phyloP scores from a whole-genome alignment of 1,140 invertebrate genomes.

The Copidosoma floridanum region DNA sequence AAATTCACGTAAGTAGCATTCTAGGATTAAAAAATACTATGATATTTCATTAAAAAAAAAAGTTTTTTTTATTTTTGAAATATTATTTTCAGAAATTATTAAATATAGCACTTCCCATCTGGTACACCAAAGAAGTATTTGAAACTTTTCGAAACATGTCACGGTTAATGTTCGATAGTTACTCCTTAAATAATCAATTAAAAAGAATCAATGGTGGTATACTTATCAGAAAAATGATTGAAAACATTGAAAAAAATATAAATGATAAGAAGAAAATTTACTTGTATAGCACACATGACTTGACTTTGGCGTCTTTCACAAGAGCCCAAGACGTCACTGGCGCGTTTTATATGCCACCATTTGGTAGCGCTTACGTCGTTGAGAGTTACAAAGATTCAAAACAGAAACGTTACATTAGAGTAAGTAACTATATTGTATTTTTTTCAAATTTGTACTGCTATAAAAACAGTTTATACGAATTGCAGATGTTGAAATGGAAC shows the following conservation, averaged over 20 bases:
- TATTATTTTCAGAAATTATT: neutral
- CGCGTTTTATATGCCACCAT: neutral
- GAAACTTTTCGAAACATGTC: too few species aligned
- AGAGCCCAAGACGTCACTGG: neutral
- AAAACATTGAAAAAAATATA: neutral
- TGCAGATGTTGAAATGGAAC: neutral
- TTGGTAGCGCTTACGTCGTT: neutral
- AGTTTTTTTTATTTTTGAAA: too few species aligned
- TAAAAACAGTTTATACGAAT: too few species aligned
- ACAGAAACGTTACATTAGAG: too few species aligned
- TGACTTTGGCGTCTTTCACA: neutral
- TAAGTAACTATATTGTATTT: too few species aligned
- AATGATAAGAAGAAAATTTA: slow-evolving; percentile 1
- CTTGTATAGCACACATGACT: neutral
- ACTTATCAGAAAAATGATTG: neutral
- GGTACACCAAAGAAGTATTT: neutral
- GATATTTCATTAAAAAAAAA: too few species aligned
- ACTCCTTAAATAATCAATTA: too few species aligned
- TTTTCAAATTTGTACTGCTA: too few species aligned
- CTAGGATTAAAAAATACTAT: too few species aligned
- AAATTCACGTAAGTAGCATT: too few species aligned
- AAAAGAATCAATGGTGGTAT: slow-evolving; percentile 2
- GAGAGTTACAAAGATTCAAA: slow-evolving; percentile 2
- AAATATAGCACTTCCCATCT: neutral
- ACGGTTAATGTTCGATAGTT: too few species aligned